Evolutionary conservation across 2,113 vertebrate genomes (phyloP).

Genomic region (Coreoperca whiteheadi): DNA sequence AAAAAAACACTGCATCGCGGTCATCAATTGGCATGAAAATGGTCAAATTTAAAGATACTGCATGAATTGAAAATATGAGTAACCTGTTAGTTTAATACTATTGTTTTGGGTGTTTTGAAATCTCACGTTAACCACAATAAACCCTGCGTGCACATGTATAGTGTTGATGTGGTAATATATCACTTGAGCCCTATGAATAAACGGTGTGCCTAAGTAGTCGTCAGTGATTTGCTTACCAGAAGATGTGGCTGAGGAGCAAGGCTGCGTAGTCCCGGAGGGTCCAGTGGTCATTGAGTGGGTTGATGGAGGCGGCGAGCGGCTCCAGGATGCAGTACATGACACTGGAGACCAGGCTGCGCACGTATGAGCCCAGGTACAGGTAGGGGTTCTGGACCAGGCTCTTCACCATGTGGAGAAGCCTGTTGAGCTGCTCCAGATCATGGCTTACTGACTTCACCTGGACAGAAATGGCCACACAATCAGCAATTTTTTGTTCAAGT

Average conservation of each 20-base stretch:
- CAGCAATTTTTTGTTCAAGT: not conserved
- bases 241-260: slow-evolving; percentile 92
- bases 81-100: too few species aligned
- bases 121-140: not conserved
- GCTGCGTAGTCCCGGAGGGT: slow-evolving; percentile 92
- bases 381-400: slow-evolving; percentile 93
- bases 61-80: too few species aligned
- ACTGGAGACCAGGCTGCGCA: slow-evolving; percentile 91
- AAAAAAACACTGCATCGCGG: too few species aligned
- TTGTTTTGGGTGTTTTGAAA: not conserved
- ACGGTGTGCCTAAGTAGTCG: not conserved
- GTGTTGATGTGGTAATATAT: not conserved
- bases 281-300: slow-evolving; percentile 98
- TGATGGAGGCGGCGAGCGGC: slow-evolving; percentile 94
- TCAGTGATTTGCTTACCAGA: slow-evolving; percentile 82
- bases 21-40: too few species aligned
- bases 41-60: too few species aligned
- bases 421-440: slow-evolving; percentile 91
- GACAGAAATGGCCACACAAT: not conserved
- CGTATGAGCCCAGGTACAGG: slow-evolving; percentile 92
- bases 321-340: slow-evolving; percentile 96
- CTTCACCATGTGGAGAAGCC: slow-evolving; percentile 92
- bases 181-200: not conserved
- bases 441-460: slow-evolving; percentile 96
- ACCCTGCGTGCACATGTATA: not conserved